Base-by-base conservation (phyloP, 2,888 invertebrate species). In the Autographa gamma region DNA sequence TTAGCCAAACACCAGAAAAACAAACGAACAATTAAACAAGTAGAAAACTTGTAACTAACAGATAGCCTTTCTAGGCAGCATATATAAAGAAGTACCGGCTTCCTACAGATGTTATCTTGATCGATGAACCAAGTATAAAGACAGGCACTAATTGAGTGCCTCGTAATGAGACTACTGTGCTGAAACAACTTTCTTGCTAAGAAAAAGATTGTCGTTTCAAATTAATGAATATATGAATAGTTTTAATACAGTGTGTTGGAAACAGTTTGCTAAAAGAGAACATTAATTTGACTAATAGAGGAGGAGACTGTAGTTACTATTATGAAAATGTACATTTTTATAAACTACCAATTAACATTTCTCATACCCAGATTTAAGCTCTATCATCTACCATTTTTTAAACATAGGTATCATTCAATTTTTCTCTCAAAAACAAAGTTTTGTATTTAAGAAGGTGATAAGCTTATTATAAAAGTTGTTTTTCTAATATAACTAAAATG, bases 51-150 rank as follows among this genome's bases (percentile, higher is more conserved):
- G 69, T 65, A 69, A 61, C 41, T 19, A 7, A 16, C 19, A 31
- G 79, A 79, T 73, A 81, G 73, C 73, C 74, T 64, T 78, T 73
- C 73, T 67, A 76, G 71, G 61, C 61, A 41, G 64, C 77, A 66
- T 5, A 16, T 48, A 77, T 75, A 76, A 81, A 81, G 73, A 70
- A 73, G 66, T 68, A 64, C 64, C 68, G 66, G 66, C 68, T 79
- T 83, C 83, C 83, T 78, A 74, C 72, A 66, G 88, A 87, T 88
- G 63, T 56, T 78, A 88, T 88, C 88, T 84, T 87, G 88, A 88
- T 88, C 77, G 87, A 88, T 86, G 79, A 73, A 69, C 71, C 74
- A 72, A 81, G 71, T 74, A 69, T 58, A 66, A 52, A 74, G 83
- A 83, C 80, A 81, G 73, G 65, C 86, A 84, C 85, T 88, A 88